Evolutionary conservation across 2,113 vertebrate species (phyloP), one percentile per base, ranked within the genome.

Genomic region (Oryzias celebensis): DNA sequence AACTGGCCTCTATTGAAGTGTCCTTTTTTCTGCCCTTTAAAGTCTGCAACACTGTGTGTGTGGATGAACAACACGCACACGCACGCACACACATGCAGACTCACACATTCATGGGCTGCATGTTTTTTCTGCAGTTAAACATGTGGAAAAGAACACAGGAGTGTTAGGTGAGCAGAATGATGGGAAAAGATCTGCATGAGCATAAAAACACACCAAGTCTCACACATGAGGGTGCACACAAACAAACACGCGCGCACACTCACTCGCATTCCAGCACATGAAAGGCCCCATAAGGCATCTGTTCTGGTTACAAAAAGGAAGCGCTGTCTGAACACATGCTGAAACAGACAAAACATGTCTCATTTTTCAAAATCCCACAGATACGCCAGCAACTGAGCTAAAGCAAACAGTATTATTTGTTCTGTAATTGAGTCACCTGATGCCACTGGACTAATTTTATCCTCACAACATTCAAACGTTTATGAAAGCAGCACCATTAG

Each of bases 341-440:
- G 89, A 79, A 87, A 82, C 90, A 93, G 91, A 92, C 92, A 91
- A 91, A 92, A 93, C 91, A 92, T 84, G 89, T 88, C 90, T 90
- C 66, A 44, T 80, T 89, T 83, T 69, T 73, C 65, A 84, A 64
- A 79, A 75, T 74, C 49, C 71, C 68, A 66, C 77, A 80, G 53
- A 77, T 73, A 69, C 69, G 78, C 60, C 48, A 59, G 60, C 10
- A 55, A 54, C 48, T 51, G 54, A 44, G 46, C 47, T 23, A 53
- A 64, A 78, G 59, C 59, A 79, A 52, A 81, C 64, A 68, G 18
- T 24, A 42, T 59, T 46, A 50, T 52, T 57, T 50, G 4, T 26
- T 3, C 51, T 49, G n/a, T 42, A 16, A 50, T 31, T 58, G 14
- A 66, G 61, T 16, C 47, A 13, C 22, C 17, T 50, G 46, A 45